These are phyloP conservation scores for Leptestheria dahalacensis DNA, from an alignment of 1,140 invertebrate genomes.

Conservation along the genomic window DNA sequence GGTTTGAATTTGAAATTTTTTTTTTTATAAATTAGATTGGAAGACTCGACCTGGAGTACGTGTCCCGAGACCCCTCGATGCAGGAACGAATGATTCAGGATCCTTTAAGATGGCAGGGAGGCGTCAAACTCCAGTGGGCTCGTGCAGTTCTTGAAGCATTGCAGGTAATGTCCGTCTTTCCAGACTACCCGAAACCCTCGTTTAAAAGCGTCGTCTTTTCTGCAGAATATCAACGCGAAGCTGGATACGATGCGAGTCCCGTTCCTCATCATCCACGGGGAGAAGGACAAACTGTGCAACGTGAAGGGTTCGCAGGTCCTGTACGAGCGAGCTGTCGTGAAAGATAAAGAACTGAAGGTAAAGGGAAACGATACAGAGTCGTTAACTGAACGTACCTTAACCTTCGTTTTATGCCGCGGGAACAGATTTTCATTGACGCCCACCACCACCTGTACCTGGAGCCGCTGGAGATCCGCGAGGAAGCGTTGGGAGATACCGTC, in stretches of 20 bases:
- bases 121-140: conserved; percentile 15
- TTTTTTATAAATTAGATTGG: conserved; percentile 10
- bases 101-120: conserved; percentile 15
- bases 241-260: conserved; percentile 15
- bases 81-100: conserved; percentile 12
- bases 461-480: conserved; percentile 17
- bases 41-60: conserved; percentile 6
- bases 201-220: neutral
- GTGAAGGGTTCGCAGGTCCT: conserved; percentile 10
- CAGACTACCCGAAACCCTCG: neutral
- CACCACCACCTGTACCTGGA: conserved; percentile 21
- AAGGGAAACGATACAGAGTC: neutral
- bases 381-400: neutral
- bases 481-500: conserved; percentile 21
- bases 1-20: neutral
- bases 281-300: conserved; percentile 16
- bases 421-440: conserved; percentile 18
- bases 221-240: conserved; percentile 14
- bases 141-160: conserved; percentile 8
- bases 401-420: neutral
- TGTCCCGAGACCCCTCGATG: conserved; percentile 16
- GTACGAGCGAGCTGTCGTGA: conserved; percentile 10
- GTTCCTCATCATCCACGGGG: conserved; percentile 15
- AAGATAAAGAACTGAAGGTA: conserved; percentile 16
- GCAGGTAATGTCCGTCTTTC: conserved; percentile 3